Conservation (phyloP, 2,888 invertebrate genomes). For the Phaonia tiefii region DNA sequence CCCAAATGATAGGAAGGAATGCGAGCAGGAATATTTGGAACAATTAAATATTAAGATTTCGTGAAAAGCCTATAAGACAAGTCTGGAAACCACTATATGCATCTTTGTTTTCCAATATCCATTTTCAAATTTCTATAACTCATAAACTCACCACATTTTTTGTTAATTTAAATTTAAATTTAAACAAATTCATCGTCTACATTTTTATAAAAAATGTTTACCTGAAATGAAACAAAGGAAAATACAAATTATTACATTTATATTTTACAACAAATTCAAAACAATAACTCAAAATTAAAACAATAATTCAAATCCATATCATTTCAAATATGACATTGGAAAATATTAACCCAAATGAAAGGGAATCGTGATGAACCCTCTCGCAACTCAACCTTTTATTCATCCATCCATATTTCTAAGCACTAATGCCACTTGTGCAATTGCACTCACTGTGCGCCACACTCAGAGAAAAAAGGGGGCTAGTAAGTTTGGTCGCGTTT, state of each 20-base stretch:
- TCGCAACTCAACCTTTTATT: not conserved
- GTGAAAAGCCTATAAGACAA: too few relatives aligned
- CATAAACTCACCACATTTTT: too few relatives aligned
- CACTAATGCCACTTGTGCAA: too few relatives aligned
- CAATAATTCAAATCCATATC: not conserved
- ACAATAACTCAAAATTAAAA: slow-evolving; percentile 15
- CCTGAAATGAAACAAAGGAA: slow-evolving; percentile 41
- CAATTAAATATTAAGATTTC: too few relatives aligned
- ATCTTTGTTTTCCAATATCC: too few relatives aligned
- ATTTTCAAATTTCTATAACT: too few relatives aligned
- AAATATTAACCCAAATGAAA: slow-evolving; percentile 10
- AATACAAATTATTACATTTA: not conserved
- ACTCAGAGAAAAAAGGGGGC: not conserved
- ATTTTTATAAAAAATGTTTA: slow-evolving; percentile 39
- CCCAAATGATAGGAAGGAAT: too few relatives aligned
- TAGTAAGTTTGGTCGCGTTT: not conserved
- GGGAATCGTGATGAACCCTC: not conserved
- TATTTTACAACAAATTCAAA: not conserved
- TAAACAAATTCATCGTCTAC: too few relatives aligned
- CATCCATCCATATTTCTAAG: not conserved
- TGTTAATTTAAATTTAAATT: too few relatives aligned
- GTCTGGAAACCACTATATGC: too few relatives aligned
- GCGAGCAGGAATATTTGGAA: too few relatives aligned
- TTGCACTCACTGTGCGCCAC: too few relatives aligned
- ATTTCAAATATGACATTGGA: not conserved